Evolutionary conservation across 2,113 vertebrate species (phyloP).

Genomic region (Equus przewalskii): DNA sequence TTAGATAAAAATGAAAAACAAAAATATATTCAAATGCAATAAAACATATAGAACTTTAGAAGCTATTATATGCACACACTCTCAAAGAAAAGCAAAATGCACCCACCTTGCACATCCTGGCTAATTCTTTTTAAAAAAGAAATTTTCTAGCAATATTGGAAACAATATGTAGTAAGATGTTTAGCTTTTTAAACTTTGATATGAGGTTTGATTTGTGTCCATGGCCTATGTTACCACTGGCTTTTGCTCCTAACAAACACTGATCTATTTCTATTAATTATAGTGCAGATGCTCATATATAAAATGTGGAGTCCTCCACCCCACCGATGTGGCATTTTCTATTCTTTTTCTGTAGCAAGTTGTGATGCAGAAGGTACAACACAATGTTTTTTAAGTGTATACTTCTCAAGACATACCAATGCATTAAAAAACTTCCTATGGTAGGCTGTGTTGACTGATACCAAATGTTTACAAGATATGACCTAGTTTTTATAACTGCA

Average conservation of each 20-base stretch:
- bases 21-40: not conserved
- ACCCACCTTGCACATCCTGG: not conserved
- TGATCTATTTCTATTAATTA: not conserved
- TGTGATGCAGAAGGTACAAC: slow-evolving; percentile 65
- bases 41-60: not conserved
- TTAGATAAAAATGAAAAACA: not conserved
- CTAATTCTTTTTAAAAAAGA: not conserved
- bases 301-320: slow-evolving; percentile 15
- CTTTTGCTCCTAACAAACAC: not conserved
- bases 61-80: not conserved
- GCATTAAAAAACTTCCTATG: slow-evolving; percentile 76
- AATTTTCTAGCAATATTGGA: not conserved
- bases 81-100: not conserved
- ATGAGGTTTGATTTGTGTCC: not conserved
- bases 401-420: slow-evolving; percentile 75
- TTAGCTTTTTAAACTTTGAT: not conserved
- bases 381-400: not conserved
- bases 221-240: not conserved
- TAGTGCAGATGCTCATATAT: not conserved
- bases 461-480: slow-evolving; percentile 81
- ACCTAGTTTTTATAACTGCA: slow-evolving; percentile 80
- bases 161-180: not conserved
- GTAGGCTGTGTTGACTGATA: slow-evolving; percentile 59
- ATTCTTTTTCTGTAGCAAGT: not conserved
- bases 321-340: slow-evolving; percentile 56